phyloP scores from a whole-genome alignment of 2,113 vertebrate genomes.

The Nannobrachium achirus region DNA sequence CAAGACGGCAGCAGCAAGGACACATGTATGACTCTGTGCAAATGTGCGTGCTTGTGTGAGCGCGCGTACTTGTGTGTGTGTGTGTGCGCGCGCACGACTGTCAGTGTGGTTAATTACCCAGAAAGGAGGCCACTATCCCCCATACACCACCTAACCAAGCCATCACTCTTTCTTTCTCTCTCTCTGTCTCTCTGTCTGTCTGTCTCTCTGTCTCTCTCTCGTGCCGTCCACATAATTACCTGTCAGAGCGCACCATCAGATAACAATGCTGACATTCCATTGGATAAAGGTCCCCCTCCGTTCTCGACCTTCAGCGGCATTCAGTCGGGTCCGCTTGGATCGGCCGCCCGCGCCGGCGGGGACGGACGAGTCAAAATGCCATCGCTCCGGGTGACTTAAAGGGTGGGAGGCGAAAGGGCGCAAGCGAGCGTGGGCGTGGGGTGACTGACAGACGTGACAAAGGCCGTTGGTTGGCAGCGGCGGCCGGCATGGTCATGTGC shows the following conservation, averaged over 20 bases:
- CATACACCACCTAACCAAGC: not conserved
- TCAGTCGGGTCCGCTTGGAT: slow-evolving; percentile 4
- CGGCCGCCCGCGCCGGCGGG: too few relatives aligned
- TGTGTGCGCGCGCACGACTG: not conserved
- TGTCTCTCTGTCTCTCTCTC: not conserved
- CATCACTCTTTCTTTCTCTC: not conserved
- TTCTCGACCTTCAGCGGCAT: slow-evolving; percentile 9
- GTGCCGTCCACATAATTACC: slow-evolving; percentile 55
- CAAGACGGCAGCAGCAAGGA: not conserved
- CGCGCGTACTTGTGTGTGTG: not conserved
- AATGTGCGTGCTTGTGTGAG: not conserved
- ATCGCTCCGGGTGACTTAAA: not conserved
- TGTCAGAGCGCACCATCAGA: slow-evolving; percentile 53
- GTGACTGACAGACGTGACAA: too few relatives aligned
- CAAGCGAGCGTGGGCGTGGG: not conserved
- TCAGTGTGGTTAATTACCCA: slow-evolving; percentile 37
- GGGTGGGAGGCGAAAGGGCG: not conserved
- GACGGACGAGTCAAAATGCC: slow-evolving; percentile 7
- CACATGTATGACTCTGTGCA: not conserved
- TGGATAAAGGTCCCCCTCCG: slow-evolving; percentile 26
- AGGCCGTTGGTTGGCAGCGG: not conserved
- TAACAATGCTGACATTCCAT: slow-evolving; percentile 34
- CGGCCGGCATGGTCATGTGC: too few relatives aligned
- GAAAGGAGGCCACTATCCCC: slow-evolving; percentile 7
- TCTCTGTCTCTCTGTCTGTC: not conserved